Conservation (phyloP, 2,888 invertebrate species). For the Zygogramma bicolorata region DNA sequence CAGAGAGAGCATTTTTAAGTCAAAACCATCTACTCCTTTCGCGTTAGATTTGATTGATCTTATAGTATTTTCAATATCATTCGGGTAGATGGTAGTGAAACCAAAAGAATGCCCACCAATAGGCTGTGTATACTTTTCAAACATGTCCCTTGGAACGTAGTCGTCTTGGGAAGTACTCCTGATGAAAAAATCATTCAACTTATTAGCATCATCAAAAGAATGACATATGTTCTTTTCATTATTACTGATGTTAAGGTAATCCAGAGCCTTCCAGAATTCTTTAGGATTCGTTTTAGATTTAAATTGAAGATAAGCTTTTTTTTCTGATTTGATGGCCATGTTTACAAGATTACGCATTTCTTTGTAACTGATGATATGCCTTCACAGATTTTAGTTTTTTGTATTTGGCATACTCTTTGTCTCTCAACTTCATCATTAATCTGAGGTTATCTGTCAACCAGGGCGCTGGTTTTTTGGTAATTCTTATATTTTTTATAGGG, state of each 20-base stretch:
- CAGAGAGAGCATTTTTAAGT: neutral
- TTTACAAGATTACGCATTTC: too few species aligned
- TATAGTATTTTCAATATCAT: neutral
- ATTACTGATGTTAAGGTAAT: neutral
- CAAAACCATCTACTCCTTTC: neutral
- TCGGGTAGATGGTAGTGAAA: neutral
- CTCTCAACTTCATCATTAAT: too few species aligned
- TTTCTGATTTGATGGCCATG: neutral
- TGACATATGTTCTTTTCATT: neutral
- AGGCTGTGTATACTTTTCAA: neutral
- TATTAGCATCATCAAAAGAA: neutral
- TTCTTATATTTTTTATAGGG: too few species aligned
- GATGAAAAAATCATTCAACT: neutral
- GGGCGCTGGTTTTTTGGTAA: too few species aligned
- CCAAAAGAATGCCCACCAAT: neutral
- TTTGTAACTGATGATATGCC: too few species aligned
- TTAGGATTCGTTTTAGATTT: neutral
- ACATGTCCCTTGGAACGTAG: neutral
- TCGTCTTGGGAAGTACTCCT: neutral
- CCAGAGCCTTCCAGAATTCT: neutral
- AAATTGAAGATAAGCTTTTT: neutral
- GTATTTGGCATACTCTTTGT: too few species aligned
- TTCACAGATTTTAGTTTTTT: too few species aligned
- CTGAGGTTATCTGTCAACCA: too few species aligned
- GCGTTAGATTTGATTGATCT: neutral